Conservation (phyloP, 1,140 invertebrate genomes). For the Archegozetes longisetosus region DNA sequence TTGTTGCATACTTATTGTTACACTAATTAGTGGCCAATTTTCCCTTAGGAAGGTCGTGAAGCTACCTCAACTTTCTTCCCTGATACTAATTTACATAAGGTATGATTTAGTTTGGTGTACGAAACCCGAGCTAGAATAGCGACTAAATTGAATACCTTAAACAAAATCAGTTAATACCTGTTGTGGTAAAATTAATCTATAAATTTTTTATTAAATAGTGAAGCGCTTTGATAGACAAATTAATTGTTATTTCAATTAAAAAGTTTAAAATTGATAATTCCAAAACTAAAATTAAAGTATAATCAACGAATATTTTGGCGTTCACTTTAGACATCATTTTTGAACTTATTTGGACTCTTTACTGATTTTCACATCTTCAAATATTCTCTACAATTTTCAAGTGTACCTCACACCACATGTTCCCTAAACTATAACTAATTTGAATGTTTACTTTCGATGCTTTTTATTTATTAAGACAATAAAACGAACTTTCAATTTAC, state of each 20-base stretch:
- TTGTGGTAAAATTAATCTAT: constrained; percentile 60
- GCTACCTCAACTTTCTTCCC: constrained; percentile 89
- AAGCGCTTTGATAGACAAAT: constrained; percentile 88
- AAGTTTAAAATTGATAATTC: too few species aligned
- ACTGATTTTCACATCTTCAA: constrained; percentile 90
- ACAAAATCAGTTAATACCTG: not conserved
- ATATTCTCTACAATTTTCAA: constrained; percentile 94
- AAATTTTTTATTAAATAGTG: constrained; percentile 83
- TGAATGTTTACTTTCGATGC: not conserved
- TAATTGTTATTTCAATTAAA: too few species aligned
- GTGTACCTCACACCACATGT: constrained; percentile 99
- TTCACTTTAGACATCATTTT: constrained; percentile 39
- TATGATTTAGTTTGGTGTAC: constrained; percentile 77
- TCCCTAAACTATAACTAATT: constrained; percentile 30
- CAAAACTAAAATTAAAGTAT: too few species aligned
- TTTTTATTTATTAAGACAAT: not conserved
- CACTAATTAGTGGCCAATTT: constrained; percentile 43
- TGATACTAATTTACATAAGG: constrained; percentile 91
- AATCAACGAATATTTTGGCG: too few species aligned
- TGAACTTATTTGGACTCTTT: constrained; percentile 90
- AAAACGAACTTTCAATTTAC: constrained; percentile 59
- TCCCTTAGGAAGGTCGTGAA: constrained; percentile 94
- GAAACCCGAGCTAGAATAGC: constrained; percentile 67
- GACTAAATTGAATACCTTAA: not conserved
- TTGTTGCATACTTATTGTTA: not conserved